Evolutionary conservation across 2,888 invertebrate genomes (phyloP).

Genomic region (Nemotelus pantherinus): DNA sequence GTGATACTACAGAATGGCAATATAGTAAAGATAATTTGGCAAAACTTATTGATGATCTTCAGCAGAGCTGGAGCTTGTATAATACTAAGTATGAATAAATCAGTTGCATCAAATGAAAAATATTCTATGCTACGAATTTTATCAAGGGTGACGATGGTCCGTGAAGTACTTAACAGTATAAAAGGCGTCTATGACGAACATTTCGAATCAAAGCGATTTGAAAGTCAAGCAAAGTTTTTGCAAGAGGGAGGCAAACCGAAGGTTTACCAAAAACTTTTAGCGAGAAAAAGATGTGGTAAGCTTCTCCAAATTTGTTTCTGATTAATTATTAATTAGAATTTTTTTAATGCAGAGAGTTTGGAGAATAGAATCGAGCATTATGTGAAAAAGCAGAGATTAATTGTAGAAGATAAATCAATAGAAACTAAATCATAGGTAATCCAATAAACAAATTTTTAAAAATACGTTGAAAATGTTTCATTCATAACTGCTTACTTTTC

Average conservation of each 20-base stretch:
- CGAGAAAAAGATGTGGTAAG: constrained; percentile 83
- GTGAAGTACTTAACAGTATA: constrained; percentile 68
- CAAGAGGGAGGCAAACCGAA: constrained; percentile 75
- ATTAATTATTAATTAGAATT: constrained; percentile 23
- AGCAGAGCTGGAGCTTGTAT: constrained; percentile 78
- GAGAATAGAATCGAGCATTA: constrained; percentile 83
- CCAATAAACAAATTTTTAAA: too few relatives aligned
- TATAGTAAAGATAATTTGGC: constrained; percentile 69
- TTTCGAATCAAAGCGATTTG: constrained; percentile 54
- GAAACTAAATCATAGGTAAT: too few relatives aligned
- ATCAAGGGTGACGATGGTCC: constrained; percentile 68
- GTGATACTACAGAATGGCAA: constrained; percentile 67
- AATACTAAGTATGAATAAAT: constrained; percentile 74
- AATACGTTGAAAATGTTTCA: too few relatives aligned
- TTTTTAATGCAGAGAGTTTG: constrained; percentile 75
- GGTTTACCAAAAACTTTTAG: constrained; percentile 77
- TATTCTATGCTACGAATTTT: constrained; percentile 16
- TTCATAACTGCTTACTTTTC: too few relatives aligned
- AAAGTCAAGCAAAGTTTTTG: constrained; percentile 70
- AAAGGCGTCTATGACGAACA: constrained; percentile 58
- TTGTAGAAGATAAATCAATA: constrained; percentile 51
- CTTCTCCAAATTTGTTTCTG: constrained; percentile 52
- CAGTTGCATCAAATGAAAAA: constrained; percentile 2
- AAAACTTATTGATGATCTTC: constrained; percentile 73
- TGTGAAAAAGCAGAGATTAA: constrained; percentile 72